phyloP scores from a whole-genome alignment of 2,888 invertebrate species.

The Balanococcus diminutus region DNA sequence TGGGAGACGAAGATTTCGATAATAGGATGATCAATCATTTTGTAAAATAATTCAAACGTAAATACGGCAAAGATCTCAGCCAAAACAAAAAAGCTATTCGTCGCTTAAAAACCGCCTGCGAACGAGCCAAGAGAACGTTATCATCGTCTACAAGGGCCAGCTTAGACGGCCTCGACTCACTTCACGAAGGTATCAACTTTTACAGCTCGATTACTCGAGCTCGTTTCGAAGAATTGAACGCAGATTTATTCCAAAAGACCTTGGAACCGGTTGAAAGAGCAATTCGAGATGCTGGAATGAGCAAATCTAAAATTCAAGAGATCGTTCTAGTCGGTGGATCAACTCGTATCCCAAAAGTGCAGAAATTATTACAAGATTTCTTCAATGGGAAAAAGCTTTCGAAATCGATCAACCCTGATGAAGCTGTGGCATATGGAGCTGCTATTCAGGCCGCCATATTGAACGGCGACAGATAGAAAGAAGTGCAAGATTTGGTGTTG shows the following conservation, averaged over 20 bases:
- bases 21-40: conserved; percentile 89
- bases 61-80: conserved; percentile 88
- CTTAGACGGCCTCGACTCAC: no score
- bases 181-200: no score
- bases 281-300: conserved; percentile 98
- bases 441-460: conserved; percentile 96
- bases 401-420: no score
- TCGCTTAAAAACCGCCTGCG: no score
- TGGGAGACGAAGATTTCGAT: no score
- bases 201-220: no score
- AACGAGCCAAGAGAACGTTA: no score
- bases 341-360: conserved; percentile 97
- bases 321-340: conserved; percentile 74
- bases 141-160: no score
- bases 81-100: conserved; percentile 62
- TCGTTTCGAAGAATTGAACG: no score
- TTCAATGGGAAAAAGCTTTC: conserved; percentile 96
- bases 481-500: conserved; percentile 87
- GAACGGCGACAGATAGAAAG: conserved; percentile 77
- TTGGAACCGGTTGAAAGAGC: no score
- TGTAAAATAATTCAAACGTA: conserved; percentile 87
- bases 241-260: no score
- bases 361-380: conserved; percentile 93
- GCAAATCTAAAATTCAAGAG: conserved; percentile 86
- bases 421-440: conserved; percentile 96